Evolutionary conservation across 2,888 invertebrate species (phyloP).

Genomic region (Abrostola tripartita): DNA sequence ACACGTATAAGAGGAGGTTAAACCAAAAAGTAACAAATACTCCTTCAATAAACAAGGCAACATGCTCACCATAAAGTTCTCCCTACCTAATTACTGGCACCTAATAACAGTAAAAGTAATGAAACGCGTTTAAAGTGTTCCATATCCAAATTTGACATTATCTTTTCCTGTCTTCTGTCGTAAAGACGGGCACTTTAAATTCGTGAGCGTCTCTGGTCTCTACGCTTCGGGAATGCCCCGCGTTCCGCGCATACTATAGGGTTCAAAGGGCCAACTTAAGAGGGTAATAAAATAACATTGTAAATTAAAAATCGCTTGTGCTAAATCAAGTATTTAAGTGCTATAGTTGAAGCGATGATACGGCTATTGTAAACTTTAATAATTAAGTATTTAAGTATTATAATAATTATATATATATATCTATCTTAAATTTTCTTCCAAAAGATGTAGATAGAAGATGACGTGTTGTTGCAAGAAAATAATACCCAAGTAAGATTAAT

Average conservation of each 20-base stretch:
- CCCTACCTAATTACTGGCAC: constrained; percentile 38
- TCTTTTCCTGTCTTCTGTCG: constrained; percentile 28
- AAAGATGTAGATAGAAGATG: too few relatives aligned
- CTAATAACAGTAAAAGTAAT: constrained; percentile 37
- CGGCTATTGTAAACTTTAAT: too few relatives aligned
- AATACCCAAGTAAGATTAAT: background rate
- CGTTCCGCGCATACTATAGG: constrained; percentile 33
- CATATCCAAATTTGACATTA: constrained; percentile 37
- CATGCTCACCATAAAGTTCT: constrained; percentile 13
- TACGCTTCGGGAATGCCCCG: constrained; percentile 14
- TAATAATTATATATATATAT: too few relatives aligned
- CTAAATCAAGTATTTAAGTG: constrained; percentile 4
- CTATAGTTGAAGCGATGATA: background rate
- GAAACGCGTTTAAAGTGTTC: constrained; percentile 36
- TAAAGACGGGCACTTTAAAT: constrained; percentile 49
- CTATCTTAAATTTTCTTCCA: too few relatives aligned
- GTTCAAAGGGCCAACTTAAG: constrained; percentile 36
- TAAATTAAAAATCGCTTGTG: constrained; percentile 37
- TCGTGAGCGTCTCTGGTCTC: constrained; percentile 19
- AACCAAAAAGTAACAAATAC: background rate
- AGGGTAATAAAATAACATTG: constrained; percentile 32
- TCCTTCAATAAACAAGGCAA: background rate
- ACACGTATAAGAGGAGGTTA: too few relatives aligned
- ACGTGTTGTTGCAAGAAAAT: too few relatives aligned
- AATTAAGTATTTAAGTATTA: too few relatives aligned